Base-by-base conservation (phyloP, 2,797 vertebrate genomes). In the Odontamblyopus lacepedii region DNA sequence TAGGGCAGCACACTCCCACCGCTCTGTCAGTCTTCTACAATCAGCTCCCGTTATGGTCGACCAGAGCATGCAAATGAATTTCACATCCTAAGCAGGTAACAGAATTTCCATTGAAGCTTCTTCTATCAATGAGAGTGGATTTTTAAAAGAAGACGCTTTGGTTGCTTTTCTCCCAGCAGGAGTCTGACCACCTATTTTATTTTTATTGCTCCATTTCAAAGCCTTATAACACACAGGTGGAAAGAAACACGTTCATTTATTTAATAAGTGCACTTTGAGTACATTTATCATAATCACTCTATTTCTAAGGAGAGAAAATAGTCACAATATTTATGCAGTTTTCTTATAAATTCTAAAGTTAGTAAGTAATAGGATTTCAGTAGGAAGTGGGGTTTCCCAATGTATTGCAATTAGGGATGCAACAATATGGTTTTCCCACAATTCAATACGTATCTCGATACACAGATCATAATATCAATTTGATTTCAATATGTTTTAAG, bases 41-140 rank as follows among this genome's bases (percentile, higher is more conserved):
- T 48, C 41, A 60, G 50, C 63, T 76, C 63, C 71, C 1, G 16
- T 48, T 68, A 63, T 73, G 70, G 68, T 75, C 67, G 32, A 35
- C 19, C n/a, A 51, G 57, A 83, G 72, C 64, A 75, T 80, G 66
- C 63, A 72, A 86, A 82, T 75, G 1, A 69, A 70, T 74, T 75
- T 80, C 53, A 60, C 35, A 30, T 67, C 35, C 70, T 82, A 62
- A 64, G 69, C 59, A 67, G 72, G 75, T 64, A 44, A 67, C 48
- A 50, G 26, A 30, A 78, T 75, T 76, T 29, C 72, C 64, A 72
- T 19, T 75, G n/a, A 0, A 9, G 15, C 69, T 67, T 73, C 26
- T 60, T 67, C 57, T 19, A 67, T 73, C 38, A 81, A 67, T 78
- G 15, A 65, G 23, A 55, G 35, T 68, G 53, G 56, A 72, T 80